Percentiles rank a stretch among this genome's conserved stretches.
Conservation (phyloP, 2,113 vertebrate genomes). For the Cynopterus brachyotis region DNA sequence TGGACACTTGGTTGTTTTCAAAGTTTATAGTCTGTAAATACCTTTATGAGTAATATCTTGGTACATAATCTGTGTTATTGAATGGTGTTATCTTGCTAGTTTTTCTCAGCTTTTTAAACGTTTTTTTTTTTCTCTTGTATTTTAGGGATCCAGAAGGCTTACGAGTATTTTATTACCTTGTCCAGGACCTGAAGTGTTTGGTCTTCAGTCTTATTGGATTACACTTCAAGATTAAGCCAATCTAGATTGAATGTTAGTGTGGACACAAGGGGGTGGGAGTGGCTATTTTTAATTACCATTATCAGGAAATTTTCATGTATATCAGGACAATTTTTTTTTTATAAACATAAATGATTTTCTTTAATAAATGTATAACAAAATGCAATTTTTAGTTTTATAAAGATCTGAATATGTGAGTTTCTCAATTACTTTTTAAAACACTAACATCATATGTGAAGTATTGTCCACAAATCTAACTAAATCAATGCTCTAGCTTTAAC, state of each 20-base stretch:
- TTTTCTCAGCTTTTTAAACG: conserved; percentile 26
- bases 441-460: not conserved
- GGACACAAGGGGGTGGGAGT: conserved; percentile 62
- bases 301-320: conserved; percentile 79
- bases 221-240: conserved; percentile 99
- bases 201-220: conserved; percentile 99
- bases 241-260: conserved; percentile 84
- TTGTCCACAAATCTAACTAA: not conserved
- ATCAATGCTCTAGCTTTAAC: not conserved
- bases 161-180: conserved; percentile 98
- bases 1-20: not conserved
- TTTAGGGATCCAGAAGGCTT: conserved; percentile 97
- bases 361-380: conserved; percentile 80
- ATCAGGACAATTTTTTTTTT: conserved; percentile 74
- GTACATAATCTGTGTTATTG: not conserved
- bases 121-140: conserved; percentile 48
- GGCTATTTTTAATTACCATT: conserved; percentile 62
- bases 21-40: conserved; percentile 11
- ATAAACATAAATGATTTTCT: conserved; percentile 74
- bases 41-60: not conserved
- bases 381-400: conserved; percentile 40
- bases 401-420: not conserved
- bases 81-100: not conserved
- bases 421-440: conserved; percentile 19
- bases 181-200: conserved; percentile 98